Percentiles rank a stretch among this genome's conserved stretches.
These are phyloP conservation scores for Dunckerocampus dactyliophorus DNA, from an alignment of 2,113 vertebrate species.

Conservation along the genomic window DNA sequence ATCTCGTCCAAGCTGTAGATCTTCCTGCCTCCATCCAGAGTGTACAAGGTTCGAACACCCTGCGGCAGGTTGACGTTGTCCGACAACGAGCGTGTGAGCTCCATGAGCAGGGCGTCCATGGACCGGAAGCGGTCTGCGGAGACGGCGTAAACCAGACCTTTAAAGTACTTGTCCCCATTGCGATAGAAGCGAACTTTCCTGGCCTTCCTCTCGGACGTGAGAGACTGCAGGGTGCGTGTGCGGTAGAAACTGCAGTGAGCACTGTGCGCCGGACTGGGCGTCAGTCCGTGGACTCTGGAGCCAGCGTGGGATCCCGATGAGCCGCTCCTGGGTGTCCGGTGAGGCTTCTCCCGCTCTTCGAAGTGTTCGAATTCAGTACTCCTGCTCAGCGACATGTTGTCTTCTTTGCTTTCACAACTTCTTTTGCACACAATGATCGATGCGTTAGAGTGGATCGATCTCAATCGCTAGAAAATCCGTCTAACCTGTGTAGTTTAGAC, in stretches of 20 bases:
- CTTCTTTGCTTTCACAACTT: background rate
- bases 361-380: constrained; percentile 95
- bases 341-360: constrained; percentile 87
- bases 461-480: too few relatives aligned
- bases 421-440: too few relatives aligned
- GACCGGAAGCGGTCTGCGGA: constrained; percentile 91
- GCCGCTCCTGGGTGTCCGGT: constrained; percentile 70
- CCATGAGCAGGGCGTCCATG: constrained; percentile 88
- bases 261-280: constrained; percentile 94
- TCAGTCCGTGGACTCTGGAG: constrained; percentile 80
- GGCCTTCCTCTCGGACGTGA: constrained; percentile 92
- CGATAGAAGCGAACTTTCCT: constrained; percentile 94
- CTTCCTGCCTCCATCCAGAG: constrained; percentile 84
- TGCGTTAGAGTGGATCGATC: too few relatives aligned
- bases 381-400: constrained; percentile 77
- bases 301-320: constrained; percentile 70
- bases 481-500: background rate
- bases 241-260: constrained; percentile 97
- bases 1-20: constrained; percentile 88
- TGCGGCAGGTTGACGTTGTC: constrained; percentile 96
- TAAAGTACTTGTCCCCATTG: constrained; percentile 96
- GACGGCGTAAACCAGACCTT: constrained; percentile 91
- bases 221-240: constrained; percentile 92
- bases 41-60: constrained; percentile 88
- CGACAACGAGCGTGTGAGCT: constrained; percentile 90